Base-by-base conservation (phyloP, 2,888 invertebrate species). In the Thecocarcelia acutangulata region DNA sequence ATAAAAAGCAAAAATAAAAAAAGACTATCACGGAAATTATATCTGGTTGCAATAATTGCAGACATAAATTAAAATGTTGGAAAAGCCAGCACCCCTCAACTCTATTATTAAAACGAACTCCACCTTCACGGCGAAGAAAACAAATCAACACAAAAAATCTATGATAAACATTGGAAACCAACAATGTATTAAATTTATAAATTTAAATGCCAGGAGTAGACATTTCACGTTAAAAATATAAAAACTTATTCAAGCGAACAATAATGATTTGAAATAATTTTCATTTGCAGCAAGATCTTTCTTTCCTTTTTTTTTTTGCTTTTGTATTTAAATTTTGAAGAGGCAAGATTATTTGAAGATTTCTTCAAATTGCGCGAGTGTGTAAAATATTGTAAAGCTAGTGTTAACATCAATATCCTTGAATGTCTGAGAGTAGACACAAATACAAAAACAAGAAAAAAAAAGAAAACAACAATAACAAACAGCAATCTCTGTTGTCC, bases 41-140 rank as follows among this genome's bases (percentile, higher is more conserved):
- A 83, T 84, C 84, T 85, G 80, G 86, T 85, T 86, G 79, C 85
- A 87, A 87, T 87, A 87, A 87, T 87, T 87, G 87, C 87, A 82
- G 82, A 82, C 82, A 82, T 82, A 82, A 82, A 82, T 82, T 78
- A 78, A 66, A 74, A 66, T 54, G 17, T 46, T 12, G 44, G 56
- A 77, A 68, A 64, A 73, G n/a, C 54, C 66, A 46, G 59, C 74
- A 75, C 74, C 66, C 74, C 74, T 76, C 17, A 68, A 66, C 40
- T 42, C 33, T 37, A 64, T 50, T 40, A 42, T 12, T 40, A 13
- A 42, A 64, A 17, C 40, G 64, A 59, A 21, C 75, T 54, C 63
- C 64, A 76, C 76, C 66, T 76, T 52, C 17, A 17, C n/a, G 50
- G n/a, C n/a, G n/a, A 19, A 17, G 15, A 56, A 54, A 21, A 56